phyloP scores from a whole-genome alignment of 2,888 invertebrate species.

The Platycnemis pennipes region DNA sequence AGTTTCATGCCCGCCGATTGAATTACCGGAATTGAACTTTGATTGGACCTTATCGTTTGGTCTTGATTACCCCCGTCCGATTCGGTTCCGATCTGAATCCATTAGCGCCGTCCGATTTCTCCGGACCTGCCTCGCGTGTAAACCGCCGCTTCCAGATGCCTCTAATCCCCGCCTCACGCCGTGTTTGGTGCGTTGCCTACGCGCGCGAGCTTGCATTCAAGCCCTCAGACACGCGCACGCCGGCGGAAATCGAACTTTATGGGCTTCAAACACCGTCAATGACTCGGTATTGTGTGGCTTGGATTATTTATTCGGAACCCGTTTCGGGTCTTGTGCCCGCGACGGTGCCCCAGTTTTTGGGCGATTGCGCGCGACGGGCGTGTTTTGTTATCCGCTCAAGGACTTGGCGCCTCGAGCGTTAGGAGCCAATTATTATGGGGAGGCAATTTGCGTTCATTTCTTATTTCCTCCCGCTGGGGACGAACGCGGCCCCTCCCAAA shows the following conservation, averaged over 20 bases:
- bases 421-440: constrained; percentile 33
- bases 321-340: constrained; percentile 13
- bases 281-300: not conserved
- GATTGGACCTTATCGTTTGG: not conserved
- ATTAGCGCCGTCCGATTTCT: constrained; percentile 6
- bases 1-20: not conserved
- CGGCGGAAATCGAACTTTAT: not conserved
- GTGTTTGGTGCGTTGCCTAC: not conserved
- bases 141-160: not conserved
- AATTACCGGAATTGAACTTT: not conserved
- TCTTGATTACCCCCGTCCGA: not conserved
- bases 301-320: constrained; percentile 15
- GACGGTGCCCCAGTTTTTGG: constrained; percentile 61
- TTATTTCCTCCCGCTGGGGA: not conserved
- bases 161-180: not conserved
- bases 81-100: not conserved
- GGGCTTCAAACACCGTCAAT: not conserved
- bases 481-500: not conserved
- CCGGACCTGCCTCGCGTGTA: not conserved
- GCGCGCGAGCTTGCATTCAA: not conserved
- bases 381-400: constrained; percentile 49
- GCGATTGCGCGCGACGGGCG: constrained; percentile 56
- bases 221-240: not conserved
- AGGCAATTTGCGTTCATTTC: constrained; percentile 47
- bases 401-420: constrained; percentile 41